A percentile compares a stretch with the other conserved stretches of the same genome.
These are phyloP conservation scores for Sycophila texana DNA, from an alignment of 2,888 invertebrate species.

Conservation along the genomic window DNA sequence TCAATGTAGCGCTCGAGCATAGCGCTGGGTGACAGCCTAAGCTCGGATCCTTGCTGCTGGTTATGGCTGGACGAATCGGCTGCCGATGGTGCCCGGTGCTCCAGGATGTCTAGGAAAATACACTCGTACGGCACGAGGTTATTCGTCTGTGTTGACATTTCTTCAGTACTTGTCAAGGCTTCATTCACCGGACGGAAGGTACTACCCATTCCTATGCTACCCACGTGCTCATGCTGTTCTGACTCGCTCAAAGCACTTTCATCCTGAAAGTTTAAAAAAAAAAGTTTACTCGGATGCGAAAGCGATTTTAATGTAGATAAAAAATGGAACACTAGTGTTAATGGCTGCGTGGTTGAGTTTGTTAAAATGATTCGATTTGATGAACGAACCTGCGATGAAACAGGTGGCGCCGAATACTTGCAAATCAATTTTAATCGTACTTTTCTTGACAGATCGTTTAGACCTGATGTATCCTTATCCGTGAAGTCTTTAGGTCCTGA, in stretches of 20 bases:
- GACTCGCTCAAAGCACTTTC: too few relatives aligned
- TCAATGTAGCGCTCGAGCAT: conserved; percentile 81
- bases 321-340: not conserved
- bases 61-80: conserved; percentile 31
- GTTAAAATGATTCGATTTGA: not conserved
- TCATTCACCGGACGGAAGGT: conserved; percentile 36
- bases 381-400: conserved; percentile 29
- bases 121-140: conserved; percentile 87
- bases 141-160: conserved; percentile 82
- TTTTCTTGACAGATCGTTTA: conserved; percentile 44
- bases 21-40: conserved; percentile 77
- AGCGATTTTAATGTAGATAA: too few relatives aligned
- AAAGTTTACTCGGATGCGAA: conserved; percentile 78
- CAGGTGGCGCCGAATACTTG: conserved; percentile 43
- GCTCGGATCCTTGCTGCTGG: not conserved
- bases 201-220: conserved; percentile 19
- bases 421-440: conserved; percentile 43
- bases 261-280: conserved; percentile 68
- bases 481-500: conserved; percentile 9
- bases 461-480: conserved; percentile 29
- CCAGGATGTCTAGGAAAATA: conserved; percentile 81
- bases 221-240: not conserved
- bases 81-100: conserved; percentile 24
- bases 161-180: not conserved
- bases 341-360: not conserved